These are phyloP conservation scores for Peromyscus leucopus DNA, from an alignment of 2,113 vertebrate genomes.

Conservation along the genomic window DNA sequence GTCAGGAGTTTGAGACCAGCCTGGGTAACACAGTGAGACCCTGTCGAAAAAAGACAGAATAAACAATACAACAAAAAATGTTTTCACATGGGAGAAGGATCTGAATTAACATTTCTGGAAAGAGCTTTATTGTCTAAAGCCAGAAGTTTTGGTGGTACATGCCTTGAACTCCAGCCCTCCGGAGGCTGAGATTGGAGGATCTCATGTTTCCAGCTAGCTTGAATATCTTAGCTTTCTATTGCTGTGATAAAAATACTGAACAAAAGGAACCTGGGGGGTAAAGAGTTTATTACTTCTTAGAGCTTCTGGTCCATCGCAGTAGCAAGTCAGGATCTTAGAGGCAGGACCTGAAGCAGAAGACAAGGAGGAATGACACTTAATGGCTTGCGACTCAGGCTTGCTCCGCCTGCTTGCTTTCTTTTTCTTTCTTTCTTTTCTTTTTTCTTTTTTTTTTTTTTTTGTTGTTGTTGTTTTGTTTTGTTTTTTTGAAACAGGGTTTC, in stretches of 20 bases:
- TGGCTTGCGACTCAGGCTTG: neutral
- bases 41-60: neutral
- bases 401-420: neutral
- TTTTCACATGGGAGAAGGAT: constrained; percentile 26
- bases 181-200: neutral
- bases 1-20: neutral
- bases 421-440: too few relatives aligned
- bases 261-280: neutral
- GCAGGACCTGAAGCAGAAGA: neutral
- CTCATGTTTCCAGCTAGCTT: neutral
- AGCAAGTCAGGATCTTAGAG: neutral
- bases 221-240: neutral
- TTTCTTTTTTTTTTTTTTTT: too few relatives aligned
- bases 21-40: neutral
- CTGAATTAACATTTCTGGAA: neutral
- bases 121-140: neutral
- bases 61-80: neutral
- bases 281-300: neutral
- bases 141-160: too few relatives aligned
- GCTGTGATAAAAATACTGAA: neutral
- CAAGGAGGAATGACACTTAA: neutral
- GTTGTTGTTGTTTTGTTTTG: too few relatives aligned
- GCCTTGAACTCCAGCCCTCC: neutral
- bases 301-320: neutral
- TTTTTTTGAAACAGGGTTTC: too few relatives aligned